phyloP scores from a whole-genome alignment of 2,888 invertebrate species.

The Sturmia bella region DNA sequence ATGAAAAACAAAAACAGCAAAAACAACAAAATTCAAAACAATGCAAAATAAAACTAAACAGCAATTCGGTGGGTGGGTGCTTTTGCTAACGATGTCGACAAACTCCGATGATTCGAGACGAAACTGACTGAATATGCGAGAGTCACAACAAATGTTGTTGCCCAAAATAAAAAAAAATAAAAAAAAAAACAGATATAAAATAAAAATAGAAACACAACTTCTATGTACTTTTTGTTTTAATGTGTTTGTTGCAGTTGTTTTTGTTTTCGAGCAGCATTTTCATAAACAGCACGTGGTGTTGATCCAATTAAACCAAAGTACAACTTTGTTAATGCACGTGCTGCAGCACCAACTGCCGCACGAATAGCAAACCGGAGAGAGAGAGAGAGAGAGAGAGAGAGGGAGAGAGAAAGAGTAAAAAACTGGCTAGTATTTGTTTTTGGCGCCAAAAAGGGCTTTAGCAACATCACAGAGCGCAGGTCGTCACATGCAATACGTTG shows the following conservation, averaged over 20 bases:
- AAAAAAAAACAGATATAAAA: constrained; percentile 35
- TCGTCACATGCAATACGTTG: constrained; percentile 11
- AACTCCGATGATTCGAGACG: constrained; percentile 30
- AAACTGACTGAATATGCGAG: constrained; percentile 45
- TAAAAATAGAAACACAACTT: constrained; percentile 30
- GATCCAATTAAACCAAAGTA: constrained; percentile 76
- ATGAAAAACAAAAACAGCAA: constrained; percentile 69
- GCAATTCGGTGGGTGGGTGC: constrained; percentile 70
- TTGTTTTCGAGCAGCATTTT: constrained; percentile 60
- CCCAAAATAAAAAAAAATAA: constrained; percentile 34
- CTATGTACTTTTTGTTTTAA: constrained; percentile 30
- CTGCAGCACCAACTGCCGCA: constrained; percentile 39
- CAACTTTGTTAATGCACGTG: constrained; percentile 73
- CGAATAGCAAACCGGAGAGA: neutral
- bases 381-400: constrained; percentile 32
- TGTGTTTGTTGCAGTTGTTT: constrained; percentile 10
- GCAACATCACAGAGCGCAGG: constrained; percentile 62
- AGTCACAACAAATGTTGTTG: constrained; percentile 55
- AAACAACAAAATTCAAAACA: constrained; percentile 78
- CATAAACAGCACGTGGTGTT: constrained; percentile 75
- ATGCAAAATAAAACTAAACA: constrained; percentile 79
- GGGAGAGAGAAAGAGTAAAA: constrained; percentile 23
- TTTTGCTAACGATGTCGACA: constrained; percentile 50
- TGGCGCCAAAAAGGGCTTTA: constrained; percentile 69
- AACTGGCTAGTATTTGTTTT: constrained; percentile 37